Percentiles rank a stretch among this genome's conserved stretches.
These are phyloP conservation scores for Dolichoris vasculosae DNA, from an alignment of 1,140 invertebrate genomes.

Conservation along the genomic window DNA sequence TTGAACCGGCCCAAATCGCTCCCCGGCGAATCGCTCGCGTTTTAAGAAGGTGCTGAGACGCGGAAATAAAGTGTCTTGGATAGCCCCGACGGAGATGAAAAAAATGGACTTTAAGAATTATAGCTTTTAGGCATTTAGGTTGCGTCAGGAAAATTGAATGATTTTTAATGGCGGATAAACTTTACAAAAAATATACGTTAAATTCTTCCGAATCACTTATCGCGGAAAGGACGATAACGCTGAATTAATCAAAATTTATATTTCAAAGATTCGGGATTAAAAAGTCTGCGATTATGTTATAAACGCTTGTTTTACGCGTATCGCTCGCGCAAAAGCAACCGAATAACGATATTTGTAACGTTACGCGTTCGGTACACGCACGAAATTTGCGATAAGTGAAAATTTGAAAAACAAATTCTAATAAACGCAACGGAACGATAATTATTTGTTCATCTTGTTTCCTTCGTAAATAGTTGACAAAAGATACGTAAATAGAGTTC, in stretches of 20 bases:
- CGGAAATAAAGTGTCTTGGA: conserved; percentile 52
- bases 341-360: not conserved
- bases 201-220: not conserved
- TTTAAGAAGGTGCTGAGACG: conserved; percentile 53
- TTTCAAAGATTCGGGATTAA: not conserved
- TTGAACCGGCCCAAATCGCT: conserved; percentile 63
- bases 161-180: conserved; percentile 38
- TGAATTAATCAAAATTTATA: not conserved
- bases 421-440: not conserved
- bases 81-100: conserved; percentile 27
- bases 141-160: conserved; percentile 39
- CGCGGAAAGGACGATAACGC: not conserved
- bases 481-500: not conserved
- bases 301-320: not conserved
- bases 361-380: not conserved
- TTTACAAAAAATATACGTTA: not conserved
- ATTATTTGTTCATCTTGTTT: not conserved
- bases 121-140: conserved; percentile 23
- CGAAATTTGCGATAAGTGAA: not conserved
- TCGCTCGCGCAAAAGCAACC: not conserved
- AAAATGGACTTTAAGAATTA: conserved; percentile 43
- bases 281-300: not conserved
- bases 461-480: too few species aligned
- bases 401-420: not conserved
- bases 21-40: conserved; percentile 54